Percentiles rank a stretch among this genome's conserved stretches.
Conservation (phyloP, 1,140 invertebrate species). For the Capitella teleta region DNA sequence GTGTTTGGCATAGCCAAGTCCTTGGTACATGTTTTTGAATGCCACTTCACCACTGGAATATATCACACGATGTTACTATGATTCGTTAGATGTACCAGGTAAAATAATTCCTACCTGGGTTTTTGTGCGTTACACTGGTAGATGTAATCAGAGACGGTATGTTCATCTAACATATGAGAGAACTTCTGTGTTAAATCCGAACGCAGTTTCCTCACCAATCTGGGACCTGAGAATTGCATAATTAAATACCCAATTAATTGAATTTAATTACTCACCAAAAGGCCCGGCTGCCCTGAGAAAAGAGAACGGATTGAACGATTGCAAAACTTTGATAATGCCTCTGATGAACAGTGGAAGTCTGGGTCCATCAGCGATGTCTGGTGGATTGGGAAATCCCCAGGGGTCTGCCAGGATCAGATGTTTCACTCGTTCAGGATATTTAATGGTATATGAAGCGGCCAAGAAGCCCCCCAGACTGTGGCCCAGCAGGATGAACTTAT, state of each 20-base stretch:
- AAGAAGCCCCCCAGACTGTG: constrained; percentile 93
- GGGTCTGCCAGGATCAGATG: constrained; percentile 91
- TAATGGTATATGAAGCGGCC: constrained; percentile 77
- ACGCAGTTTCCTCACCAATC: constrained; percentile 68
- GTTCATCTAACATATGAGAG: constrained; percentile 50
- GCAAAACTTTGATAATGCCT: constrained; percentile 46
- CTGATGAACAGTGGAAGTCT: constrained; percentile 25
- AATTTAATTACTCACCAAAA: constrained; percentile 50
- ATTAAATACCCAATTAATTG: background rate
- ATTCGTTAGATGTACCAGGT: background rate
- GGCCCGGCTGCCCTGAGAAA: constrained; percentile 77
- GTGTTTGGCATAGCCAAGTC: constrained; percentile 89
- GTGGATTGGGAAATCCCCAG: constrained; percentile 89
- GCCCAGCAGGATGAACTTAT: constrained; percentile 81
- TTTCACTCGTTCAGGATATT: constrained; percentile 54
- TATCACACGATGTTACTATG: background rate
- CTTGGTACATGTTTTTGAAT: constrained; percentile 78
- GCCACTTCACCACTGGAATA: constrained; percentile 76
- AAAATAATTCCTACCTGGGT: constrained; percentile 59
- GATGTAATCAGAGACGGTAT: constrained; percentile 82
- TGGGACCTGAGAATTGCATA: constrained; percentile 54
- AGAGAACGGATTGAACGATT: constrained; percentile 84
- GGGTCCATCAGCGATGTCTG: constrained; percentile 43
- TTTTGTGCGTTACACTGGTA: constrained; percentile 90
- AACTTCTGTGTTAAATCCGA: constrained; percentile 84